Evolutionary conservation across 2,113 vertebrate genomes (phyloP), one percentile per base, ranked within the genome.

Genomic region (Puffinus mauretanicus): DNA sequence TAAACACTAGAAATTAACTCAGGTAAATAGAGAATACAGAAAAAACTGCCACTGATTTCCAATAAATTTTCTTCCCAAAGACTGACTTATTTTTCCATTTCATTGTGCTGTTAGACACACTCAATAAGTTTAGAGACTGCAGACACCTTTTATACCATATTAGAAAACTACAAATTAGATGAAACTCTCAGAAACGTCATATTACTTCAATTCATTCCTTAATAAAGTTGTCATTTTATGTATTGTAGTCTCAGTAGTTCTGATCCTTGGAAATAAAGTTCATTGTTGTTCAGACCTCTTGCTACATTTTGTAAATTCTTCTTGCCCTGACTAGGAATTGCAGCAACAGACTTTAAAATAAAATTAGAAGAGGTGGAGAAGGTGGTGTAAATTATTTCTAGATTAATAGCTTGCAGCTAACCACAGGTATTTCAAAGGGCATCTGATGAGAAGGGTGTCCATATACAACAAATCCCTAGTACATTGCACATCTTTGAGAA

Each of bases 401-500:
- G 73, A 54, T 21, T 1, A 82, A 55, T 44, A 57, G 27, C 49
- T 67, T 44, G 32, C 51, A 89, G 47, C 20, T 83, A 86, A 57
- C 46, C 69, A 83, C 36, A 46, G 19, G 15, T 27, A 67, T 88
- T 84, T 73, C 65, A 65, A 60, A 64, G 49, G 49, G 5, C 30
- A 64, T 81, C 29, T 64, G 52, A 89, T 67, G 24, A 91, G 24
- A 78, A 73, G 5, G 3, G 13, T 75, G 42, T 62, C 38, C 52
- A 91, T 78, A 75, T 38, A 66, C 47, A 73, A 47, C 27, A 77
- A 62, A 65, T 30, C 20, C 21, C 42, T 42, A 21, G 17, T 13
- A 47, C 25, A 42, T 0, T 34, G 34, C 15, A 46, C 4, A 55
- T 47, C 46, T 72, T 6, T 14, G 24, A 34, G 1, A 11, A 3